These are phyloP conservation scores for Gymnodraco acuticeps DNA, from an alignment of 2,797 vertebrate species.

Conservation along the genomic window DNA sequence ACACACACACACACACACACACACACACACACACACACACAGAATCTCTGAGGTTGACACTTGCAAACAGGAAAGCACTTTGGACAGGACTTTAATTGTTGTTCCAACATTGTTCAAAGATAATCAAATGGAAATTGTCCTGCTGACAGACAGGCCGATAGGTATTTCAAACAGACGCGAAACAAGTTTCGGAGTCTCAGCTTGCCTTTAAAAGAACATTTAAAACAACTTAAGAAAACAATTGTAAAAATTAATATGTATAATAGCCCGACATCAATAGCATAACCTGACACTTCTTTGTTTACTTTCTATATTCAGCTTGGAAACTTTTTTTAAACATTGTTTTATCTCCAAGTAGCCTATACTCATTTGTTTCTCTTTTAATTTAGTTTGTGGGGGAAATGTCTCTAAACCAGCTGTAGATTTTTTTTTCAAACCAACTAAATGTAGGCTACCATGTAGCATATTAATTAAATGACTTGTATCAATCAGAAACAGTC, in stretches of 20 bases:
- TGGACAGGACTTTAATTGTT: not conserved
- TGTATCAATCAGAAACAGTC: not conserved
- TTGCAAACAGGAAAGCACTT: constrained; percentile 25
- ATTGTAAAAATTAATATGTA: not conserved
- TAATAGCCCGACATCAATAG: not conserved
- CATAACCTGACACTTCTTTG: not conserved
- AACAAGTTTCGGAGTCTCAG: not conserved
- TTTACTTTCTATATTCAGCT: too few relatives aligned
- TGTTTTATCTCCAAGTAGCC: too few relatives aligned
- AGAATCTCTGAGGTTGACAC: constrained; percentile 5
- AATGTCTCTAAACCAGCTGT: not conserved
- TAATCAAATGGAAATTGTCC: not conserved
- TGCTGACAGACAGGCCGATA: not conserved
- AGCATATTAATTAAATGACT: not conserved
- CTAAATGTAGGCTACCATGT: not conserved
- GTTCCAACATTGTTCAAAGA: not conserved
- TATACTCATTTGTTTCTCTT: too few relatives aligned
- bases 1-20: too few relatives aligned
- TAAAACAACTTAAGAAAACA: not conserved
- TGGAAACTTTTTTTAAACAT: too few relatives aligned
- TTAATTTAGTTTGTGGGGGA: too few relatives aligned
- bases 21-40: constrained; percentile 8
- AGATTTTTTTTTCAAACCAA: not conserved
- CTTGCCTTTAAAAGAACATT: not conserved
- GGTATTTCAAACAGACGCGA: not conserved